Evolutionary conservation across 2,888 invertebrate genomes (phyloP), one percentile per base, ranked within the genome.

Genomic region (Cheiracanthium punctorium): DNA sequence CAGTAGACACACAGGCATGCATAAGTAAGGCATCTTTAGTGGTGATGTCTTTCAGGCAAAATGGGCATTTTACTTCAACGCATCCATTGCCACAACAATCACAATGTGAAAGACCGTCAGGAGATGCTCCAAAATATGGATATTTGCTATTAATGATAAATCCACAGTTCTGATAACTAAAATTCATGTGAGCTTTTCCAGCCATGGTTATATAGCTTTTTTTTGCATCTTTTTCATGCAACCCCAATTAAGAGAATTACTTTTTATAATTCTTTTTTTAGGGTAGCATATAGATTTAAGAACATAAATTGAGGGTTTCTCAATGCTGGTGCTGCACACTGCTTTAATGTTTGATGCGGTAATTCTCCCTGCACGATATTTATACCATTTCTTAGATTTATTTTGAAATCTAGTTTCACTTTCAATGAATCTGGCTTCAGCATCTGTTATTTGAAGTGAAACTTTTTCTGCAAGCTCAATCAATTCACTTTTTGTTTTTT

Each of bases 231-330:
- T 1, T 64, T 14, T 64, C 64, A 28, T 64, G 64, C 8, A 64
- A 20, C 64, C 64, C 64, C 64, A 64, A 5, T 20, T 28, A 1
- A 28, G 12, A 8, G 64, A n/a, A 12, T 20, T 24, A 0, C 12
- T 28, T 10, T 1, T 28, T 12, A 64, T 20, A 4, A 20, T 64
- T 20, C 4, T n/a, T 1, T 24, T 0, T 1, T 20, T 12, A 1
- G 64, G 64, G 28, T 64, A 64, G 28, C 64, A 64, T 5, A 64
- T 64, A 20, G n/a, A 20, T 64, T 64, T 64, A 28, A 64, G n/a
- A 0, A 28, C 12, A 2, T n/a, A 64, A 20, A 64, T 20, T 2
- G 64, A 12, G 12, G 28, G 28, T 0, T 20, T 28, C 12, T 64
- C 24, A 10, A 64, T 24, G 12, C 12, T 2, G 1, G 64, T 24